Base-by-base conservation (phyloP, 2,797 vertebrate genomes). In the Rousettus madagascariensis region DNA sequence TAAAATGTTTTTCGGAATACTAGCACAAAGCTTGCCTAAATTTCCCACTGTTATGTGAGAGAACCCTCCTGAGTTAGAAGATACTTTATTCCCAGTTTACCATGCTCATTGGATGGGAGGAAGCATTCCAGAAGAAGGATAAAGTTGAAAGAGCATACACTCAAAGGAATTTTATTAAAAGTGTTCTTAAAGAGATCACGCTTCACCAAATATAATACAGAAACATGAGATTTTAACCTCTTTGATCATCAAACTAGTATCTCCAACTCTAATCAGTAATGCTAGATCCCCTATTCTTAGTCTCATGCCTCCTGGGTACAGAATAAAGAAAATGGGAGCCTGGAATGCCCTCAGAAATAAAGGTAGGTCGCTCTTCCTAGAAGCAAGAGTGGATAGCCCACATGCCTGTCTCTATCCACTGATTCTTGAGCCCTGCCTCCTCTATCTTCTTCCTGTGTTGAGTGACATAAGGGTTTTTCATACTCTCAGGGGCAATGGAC, bases 351-450 rank as follows among this genome's bases (percentile, higher is more conserved):
- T 71, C 6, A 49, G 22, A 28, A 15, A 68, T 13, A 33, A 92
- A 38, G 24, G 3, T 46, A 2, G 5, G 2, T 19, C 49, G 24
- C 24, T 38, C 12, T 49, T 69, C 11, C 30, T 41, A 69, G 17
- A 77, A 69, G 33, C 41, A 74, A 15, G 30, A 79, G 33, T 96
- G 22, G 38, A 41, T 11, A 2, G n/a, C 38, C n/a, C 26, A 36
- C 20, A 4, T 0, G 0, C 13, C 13, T 80, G 8, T 6, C 53
- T 53, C 59, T 8, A 1, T 7, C 4, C 8, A 53, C 5, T 11
- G 16, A 79, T 53, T 72, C 36, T 55, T 28, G n/a, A 88, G n/a
- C 30, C 9, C 4, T 38, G 19, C 1, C 9, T 72, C 46, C 12
- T 65, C 24, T 77, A 6, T 38, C 8, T 87, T 77, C 69, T 77